Conservation (phyloP, 1,140 invertebrate species). For the Anoplophora glabripennis region DNA sequence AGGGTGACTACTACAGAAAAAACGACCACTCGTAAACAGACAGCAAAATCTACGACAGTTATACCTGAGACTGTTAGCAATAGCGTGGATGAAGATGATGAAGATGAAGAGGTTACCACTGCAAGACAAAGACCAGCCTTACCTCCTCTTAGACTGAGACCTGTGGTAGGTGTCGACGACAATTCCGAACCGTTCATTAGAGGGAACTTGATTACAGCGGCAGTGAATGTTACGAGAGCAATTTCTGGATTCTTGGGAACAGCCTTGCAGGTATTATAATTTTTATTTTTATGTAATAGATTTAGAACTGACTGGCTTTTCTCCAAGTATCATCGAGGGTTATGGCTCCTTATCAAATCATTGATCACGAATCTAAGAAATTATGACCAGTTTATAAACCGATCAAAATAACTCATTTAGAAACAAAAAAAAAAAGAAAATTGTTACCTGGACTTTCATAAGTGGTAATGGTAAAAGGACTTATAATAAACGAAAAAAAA, state of each 20-base stretch:
- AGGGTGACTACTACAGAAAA: conserved; percentile 11
- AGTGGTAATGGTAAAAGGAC: too few relatives aligned
- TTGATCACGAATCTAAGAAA: too few relatives aligned
- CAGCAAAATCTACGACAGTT: conserved; percentile 21
- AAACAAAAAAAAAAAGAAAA: too few relatives aligned
- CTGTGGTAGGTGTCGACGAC: conserved; percentile 42
- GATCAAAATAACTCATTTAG: too few relatives aligned
- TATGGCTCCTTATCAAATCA: not conserved
- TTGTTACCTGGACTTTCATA: too few relatives aligned
- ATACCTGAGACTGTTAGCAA: conserved; percentile 31
- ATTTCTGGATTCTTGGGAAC: conserved; percentile 71
- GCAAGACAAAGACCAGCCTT: conserved; percentile 19
- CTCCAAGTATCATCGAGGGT: not conserved
- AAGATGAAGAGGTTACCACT: conserved; percentile 22
- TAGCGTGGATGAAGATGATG: conserved; percentile 31
- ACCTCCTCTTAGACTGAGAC: conserved; percentile 41
- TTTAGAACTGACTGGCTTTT: not conserved
- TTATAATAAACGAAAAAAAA: too few relatives aligned
- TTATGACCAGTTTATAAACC: too few relatives aligned
- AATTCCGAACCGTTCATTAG: conserved; percentile 49
- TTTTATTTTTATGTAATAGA: conserved; percentile 10
- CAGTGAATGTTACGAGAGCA: conserved; percentile 68
- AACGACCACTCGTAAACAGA: not conserved
- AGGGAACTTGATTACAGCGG: conserved; percentile 64
- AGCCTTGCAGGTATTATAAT: conserved; percentile 62